Conservation (phyloP, 2,797 vertebrate species). For the Dryobates pubescens region DNA sequence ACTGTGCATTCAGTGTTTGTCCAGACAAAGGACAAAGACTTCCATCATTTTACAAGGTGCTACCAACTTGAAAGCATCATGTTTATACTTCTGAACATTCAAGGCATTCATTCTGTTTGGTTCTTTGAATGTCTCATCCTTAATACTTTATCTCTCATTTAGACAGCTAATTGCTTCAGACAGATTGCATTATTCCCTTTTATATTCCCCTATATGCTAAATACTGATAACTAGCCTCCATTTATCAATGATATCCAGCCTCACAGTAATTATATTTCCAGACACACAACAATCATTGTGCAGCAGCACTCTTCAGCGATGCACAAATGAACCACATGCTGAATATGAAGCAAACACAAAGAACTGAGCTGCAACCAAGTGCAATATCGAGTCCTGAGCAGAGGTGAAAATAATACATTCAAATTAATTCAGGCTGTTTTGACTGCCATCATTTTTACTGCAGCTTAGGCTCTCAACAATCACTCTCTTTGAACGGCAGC, state of each 20-base stretch:
- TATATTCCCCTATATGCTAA: slow-evolving; percentile 59
- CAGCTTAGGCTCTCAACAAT: slow-evolving; percentile 5
- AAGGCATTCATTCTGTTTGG: slow-evolving; percentile 36
- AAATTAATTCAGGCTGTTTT: slow-evolving; percentile 54
- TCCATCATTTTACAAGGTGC: not conserved
- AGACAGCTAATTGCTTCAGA: slow-evolving; percentile 68
- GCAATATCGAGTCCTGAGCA: slow-evolving; percentile 18
- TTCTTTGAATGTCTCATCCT: slow-evolving; percentile 47
- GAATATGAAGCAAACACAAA: slow-evolving; percentile 17
- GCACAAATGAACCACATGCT: slow-evolving; percentile 3
- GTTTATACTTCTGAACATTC: slow-evolving; percentile 41
- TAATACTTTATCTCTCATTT: slow-evolving; percentile 68
- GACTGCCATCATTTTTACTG: slow-evolving; percentile 29
- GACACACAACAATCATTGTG: not conserved
- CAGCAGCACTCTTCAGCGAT: slow-evolving; percentile 16
- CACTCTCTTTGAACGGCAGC: slow-evolving; percentile 6
- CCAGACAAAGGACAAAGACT: not conserved
- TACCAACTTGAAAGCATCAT: not conserved
- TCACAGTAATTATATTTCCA: slow-evolving; percentile 61
- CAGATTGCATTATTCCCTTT: slow-evolving; percentile 62
- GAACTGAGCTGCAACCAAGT: slow-evolving; percentile 15
- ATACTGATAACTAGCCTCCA: slow-evolving; percentile 61
- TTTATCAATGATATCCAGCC: slow-evolving; percentile 71
- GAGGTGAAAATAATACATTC: slow-evolving; percentile 38
- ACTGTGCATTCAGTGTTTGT: not conserved